A percentile compares a stretch with the other conserved stretches of the same genome.
Evolutionary conservation across 2,113 vertebrate species (phyloP).

Genomic region (Polypterus bichir): DNA sequence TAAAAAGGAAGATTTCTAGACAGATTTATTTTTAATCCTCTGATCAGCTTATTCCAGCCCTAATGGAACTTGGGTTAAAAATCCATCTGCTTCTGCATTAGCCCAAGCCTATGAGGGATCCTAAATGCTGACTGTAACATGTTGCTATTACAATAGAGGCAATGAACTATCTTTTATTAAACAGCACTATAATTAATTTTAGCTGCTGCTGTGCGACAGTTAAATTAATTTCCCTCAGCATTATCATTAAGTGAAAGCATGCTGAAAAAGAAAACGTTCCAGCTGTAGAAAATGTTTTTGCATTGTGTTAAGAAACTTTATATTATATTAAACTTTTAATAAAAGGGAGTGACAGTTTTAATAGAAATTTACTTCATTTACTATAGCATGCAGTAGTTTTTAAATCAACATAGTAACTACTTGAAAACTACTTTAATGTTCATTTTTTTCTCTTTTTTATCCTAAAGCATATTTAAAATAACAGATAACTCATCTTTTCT

Average conservation of each 20-base stretch:
- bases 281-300: constrained; percentile 29
- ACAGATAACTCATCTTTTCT: too few relatives aligned
- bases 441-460: too few relatives aligned
- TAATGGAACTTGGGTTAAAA: constrained; percentile 1
- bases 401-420: too few relatives aligned
- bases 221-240: constrained; percentile 48
- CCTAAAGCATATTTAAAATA: too few relatives aligned
- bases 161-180: constrained; percentile 44
- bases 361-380: too few relatives aligned
- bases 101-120: constrained; percentile 2
- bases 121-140: constrained; percentile 4
- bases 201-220: constrained; percentile 45
- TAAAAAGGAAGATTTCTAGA: neutral
- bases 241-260: constrained; percentile 41
- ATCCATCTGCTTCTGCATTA: constrained; percentile 4
- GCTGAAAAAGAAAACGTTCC: constrained; percentile 35
- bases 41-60: constrained; percentile 7
- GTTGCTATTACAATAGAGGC: constrained; percentile 40
- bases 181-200: constrained; percentile 55
- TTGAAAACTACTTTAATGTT: too few relatives aligned
- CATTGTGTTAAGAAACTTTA: too few relatives aligned
- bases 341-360: too few relatives aligned
- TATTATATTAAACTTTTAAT: too few relatives aligned
- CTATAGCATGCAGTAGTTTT: too few relatives aligned
- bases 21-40: constrained; percentile 10